These are phyloP conservation scores for Hyperoodon ampullatus DNA, from an alignment of 2,113 vertebrate species.

Conservation along the genomic window DNA sequence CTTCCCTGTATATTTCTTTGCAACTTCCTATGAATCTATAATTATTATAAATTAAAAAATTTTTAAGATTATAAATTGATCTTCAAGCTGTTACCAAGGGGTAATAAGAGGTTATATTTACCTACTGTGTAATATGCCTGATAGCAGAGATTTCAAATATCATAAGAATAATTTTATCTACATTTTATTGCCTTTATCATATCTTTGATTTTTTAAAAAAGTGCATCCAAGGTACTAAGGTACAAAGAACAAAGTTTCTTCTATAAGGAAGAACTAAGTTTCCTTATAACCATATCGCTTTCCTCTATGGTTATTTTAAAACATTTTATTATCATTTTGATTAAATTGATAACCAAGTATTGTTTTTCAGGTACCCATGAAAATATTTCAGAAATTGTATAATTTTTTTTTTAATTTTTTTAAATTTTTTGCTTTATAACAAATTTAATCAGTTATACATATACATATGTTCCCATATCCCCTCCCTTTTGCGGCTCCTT, in stretches of 20 bases:
- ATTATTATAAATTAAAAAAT: slow-evolving; percentile 2
- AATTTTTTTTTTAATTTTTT: too few relatives aligned
- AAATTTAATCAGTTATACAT: too few relatives aligned
- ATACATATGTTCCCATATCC: too few relatives aligned
- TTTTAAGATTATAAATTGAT: background rate
- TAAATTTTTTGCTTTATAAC: too few relatives aligned
- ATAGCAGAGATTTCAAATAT: slow-evolving; percentile 13
- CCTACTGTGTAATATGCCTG: background rate
- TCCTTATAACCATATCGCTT: background rate
- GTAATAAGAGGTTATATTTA: background rate
- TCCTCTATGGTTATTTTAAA: background rate
- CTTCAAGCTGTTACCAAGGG: background rate
- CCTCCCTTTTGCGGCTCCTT: too few relatives aligned
- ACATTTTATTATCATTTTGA: slow-evolving; percentile 10
- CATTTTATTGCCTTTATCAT: background rate
- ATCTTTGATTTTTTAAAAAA: background rate
- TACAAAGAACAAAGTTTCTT: background rate
- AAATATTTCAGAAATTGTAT: slow-evolving; percentile 25
- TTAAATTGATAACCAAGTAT: background rate
- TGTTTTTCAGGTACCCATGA: background rate
- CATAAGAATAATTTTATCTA: background rate
- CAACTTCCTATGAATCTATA: background rate
- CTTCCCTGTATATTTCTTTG: background rate
- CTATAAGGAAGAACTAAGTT: background rate
- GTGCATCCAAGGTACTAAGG: background rate